phyloP scores from a whole-genome alignment of 37 sponge, comb jelly and placozoan genomes.

The Petrosia ficiformis region DNA sequence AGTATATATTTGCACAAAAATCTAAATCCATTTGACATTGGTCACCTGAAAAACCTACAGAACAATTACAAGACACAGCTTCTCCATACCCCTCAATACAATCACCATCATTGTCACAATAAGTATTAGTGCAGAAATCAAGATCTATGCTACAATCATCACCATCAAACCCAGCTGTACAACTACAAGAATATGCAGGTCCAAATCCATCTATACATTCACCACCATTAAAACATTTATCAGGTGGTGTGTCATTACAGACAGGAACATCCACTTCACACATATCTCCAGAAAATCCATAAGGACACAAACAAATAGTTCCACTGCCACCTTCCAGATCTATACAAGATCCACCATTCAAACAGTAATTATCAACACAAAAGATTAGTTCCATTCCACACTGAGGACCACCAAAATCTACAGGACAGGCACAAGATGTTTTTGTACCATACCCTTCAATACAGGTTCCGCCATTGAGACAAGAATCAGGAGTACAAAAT shows the following conservation, averaged over 20 bases:
- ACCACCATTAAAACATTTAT: conserved; percentile 45
- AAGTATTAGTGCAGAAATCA: neutral
- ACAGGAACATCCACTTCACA: conserved; percentile 24
- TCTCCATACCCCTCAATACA: conserved; percentile 36
- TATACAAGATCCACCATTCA: conserved; percentile 64
- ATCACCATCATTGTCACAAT: conserved; percentile 33
- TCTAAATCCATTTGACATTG: conserved; percentile 28
- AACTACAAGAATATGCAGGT: neutral
- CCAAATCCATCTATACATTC: conserved; percentile 25
- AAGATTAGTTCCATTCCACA: conserved; percentile 21
- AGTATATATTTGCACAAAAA: neutral
- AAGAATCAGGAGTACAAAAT: conserved; percentile 22
- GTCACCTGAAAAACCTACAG: conserved; percentile 28
- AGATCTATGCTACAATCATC: conserved; percentile 30
- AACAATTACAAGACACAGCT: conserved; percentile 23
- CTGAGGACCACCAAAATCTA: conserved; percentile 22
- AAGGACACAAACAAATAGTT: conserved; percentile 17
- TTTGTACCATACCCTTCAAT: conserved; percentile 26
- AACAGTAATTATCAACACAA: conserved; percentile 35
- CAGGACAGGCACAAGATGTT: conserved; percentile 32
- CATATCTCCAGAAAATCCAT: conserved; percentile 28
- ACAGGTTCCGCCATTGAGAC: conserved; percentile 65
- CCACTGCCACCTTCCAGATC: conserved; percentile 7
- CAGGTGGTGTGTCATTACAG: neutral
- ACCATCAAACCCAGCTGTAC: neutral